phyloP scores from a whole-genome alignment of 1,140 invertebrate species.

The Drosophila funebris region DNA sequence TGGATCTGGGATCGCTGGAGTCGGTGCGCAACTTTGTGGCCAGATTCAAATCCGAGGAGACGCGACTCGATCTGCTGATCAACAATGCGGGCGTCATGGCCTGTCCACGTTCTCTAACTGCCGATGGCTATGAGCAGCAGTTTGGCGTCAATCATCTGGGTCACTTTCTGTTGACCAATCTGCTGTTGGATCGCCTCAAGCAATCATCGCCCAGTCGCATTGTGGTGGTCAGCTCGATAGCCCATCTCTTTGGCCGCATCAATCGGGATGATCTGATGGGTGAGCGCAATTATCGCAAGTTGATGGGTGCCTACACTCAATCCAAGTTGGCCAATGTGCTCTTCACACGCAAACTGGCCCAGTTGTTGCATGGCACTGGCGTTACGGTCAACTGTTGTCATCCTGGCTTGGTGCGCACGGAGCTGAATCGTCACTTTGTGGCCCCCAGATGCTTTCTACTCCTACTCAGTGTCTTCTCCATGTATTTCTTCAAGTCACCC shows the following conservation, averaged over 20 bases:
- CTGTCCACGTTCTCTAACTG: slow-evolving; percentile 87
- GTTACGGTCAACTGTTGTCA: slow-evolving; percentile 89
- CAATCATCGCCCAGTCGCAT: slow-evolving; percentile 85
- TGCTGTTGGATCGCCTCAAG: slow-evolving; percentile 88
- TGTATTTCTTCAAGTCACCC: slow-evolving; percentile 85
- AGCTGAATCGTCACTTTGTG: slow-evolving; percentile 87
- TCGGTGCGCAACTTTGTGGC: slow-evolving; percentile 85
- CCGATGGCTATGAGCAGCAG: slow-evolving; percentile 92
- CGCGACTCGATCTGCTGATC: slow-evolving; percentile 91
- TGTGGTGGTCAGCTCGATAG: slow-evolving; percentile 77
- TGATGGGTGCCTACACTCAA: slow-evolving; percentile 86
- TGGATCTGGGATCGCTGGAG: slow-evolving; percentile 91
- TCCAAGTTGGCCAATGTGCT: slow-evolving; percentile 91
- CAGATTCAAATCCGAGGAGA: slow-evolving; percentile 85
- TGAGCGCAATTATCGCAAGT: slow-evolving; percentile 86
- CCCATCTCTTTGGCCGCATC: slow-evolving; percentile 86
- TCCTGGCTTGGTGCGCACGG: slow-evolving; percentile 90
- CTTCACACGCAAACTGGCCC: slow-evolving; percentile 88
- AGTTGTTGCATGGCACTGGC: slow-evolving; percentile 85
- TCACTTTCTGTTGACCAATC: slow-evolving; percentile 92
- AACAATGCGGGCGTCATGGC: slow-evolving; percentile 96
- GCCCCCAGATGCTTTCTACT: slow-evolving; percentile 35
- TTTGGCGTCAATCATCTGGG: slow-evolving; percentile 92
- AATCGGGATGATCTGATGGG: slow-evolving; percentile 89
- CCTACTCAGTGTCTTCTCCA: slow-evolving; percentile 37